Evolutionary conservation across 30 jellyfish, hydroid and myxozoan genomes (phyloP), one percentile per base, ranked within the genome.

Genomic region (Cassiopea xamachana): DNA sequence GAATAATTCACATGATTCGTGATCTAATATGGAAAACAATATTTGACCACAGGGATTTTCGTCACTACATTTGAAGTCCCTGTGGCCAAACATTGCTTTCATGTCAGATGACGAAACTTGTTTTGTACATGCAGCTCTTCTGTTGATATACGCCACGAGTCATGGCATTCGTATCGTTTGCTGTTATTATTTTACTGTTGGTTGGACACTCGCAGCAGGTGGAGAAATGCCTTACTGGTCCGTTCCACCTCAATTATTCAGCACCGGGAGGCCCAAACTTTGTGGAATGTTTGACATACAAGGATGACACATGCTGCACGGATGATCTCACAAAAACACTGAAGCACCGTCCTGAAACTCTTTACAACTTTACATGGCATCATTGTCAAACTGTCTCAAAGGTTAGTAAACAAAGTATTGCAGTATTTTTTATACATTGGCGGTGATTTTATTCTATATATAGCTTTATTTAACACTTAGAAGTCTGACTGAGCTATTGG

Each of bases 301-400:
- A 89, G 64, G 44, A 73, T 18, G 46, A 89, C 55, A 89, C 96
- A 7, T 89, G 96, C 85, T 89, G 96, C 90, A 89, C 92, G 3
- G 85, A 80, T 27, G 84, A 60, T 13, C 70, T 89, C 59, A 89
- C 96, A 17, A 19, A 46, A 39, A 69, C 88, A 12, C 18, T 89
- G 48, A 80, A 80, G 55, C 7, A 72, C 44, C 77, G 81, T n/a
- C 89, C 89, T 7, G 89, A 89, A 48, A 60, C 75, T 9, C 77
- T 89, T 46, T 89, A 89, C 79, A 89, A 89, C 43, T 82, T 79
- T 92, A 79, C 96, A 7, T 89, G 96, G 96, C 83, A 75, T 49
- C 92, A 62, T 50, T 89, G 96, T 79, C 70, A 59, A 12, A 18
- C 48, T 14, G 43, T 89, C 61, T 89, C 96, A 60, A 46, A 80